Conservation (phyloP, 1,140 invertebrate genomes). For the Cotesia typhae region DNA sequence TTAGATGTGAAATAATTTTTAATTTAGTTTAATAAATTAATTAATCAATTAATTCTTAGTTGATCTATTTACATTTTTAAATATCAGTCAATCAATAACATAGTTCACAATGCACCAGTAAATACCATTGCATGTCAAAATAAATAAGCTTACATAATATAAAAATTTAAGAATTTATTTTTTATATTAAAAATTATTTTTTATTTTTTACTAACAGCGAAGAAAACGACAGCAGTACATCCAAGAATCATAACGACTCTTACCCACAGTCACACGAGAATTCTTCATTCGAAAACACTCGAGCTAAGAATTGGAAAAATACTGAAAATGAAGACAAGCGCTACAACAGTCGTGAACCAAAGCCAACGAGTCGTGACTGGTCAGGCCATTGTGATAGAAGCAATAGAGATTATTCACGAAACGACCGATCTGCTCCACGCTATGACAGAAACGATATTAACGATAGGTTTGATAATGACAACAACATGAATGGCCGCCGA, state of each 20-base stretch:
- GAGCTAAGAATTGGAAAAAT: constrained; percentile 35
- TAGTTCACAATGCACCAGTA: no score
- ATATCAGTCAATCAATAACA: no score
- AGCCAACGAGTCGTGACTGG: constrained; percentile 27
- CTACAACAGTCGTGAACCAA: constrained; percentile 47
- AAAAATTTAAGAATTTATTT: no score
- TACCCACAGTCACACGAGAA: constrained; percentile 18
- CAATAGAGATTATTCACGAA: constrained; percentile 26
- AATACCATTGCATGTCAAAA: no score
- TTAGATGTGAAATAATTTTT: no score
- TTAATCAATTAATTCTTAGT: no score
- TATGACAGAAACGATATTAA: constrained; percentile 44
- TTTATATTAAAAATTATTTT: no score
- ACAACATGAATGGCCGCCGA: constrained; percentile 34
- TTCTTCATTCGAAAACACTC: not conserved
- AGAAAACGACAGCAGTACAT: constrained; percentile 38
- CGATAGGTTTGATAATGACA: constrained; percentile 37
- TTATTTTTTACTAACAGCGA: constrained; percentile 37
- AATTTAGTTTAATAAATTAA: no score
- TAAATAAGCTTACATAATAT: no score
- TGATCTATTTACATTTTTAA: no score
- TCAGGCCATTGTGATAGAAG: constrained; percentile 24
- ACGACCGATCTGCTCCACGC: constrained; percentile 27
- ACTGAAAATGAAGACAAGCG: constrained; percentile 51
- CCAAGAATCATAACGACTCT: constrained; percentile 32